Evolutionary conservation across 92 coral and sea anemone genomes (phyloP), one percentile per base, ranked within the genome.

Genomic region (Bergia sp.): DNA sequence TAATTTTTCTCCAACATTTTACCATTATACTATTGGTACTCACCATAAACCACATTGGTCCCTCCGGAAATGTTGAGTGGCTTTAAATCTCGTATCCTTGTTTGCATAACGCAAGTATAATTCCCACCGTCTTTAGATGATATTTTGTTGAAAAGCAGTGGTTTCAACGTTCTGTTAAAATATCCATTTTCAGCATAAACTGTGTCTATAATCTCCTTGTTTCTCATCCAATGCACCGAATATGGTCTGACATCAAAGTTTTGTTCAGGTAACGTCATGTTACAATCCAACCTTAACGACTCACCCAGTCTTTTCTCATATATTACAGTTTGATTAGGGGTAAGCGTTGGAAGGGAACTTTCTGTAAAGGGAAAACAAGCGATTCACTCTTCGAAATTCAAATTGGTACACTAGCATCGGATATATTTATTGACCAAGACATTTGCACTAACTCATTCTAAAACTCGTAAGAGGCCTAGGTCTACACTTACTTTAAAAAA

Each of bases 21-120:
- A 36, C 4, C 39, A 12, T 38, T 3, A 20, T 10, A 6, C 2
- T 7, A 69, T 44, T n/a, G 36, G 3, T 67, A 80, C 87, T 84
- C 47, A 84, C 87, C 87, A 23, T 67, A 55, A 50, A 84, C 87
- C 23, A 84, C 65, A 37, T 45, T 23, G 45, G 66, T 84, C 29
- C 87, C 79, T 18, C 87, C 78, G 29, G 87, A 44, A 15, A 69
- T 44, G 57, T 84, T 84, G 38, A 84, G 87, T 20, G 87, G 87
- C 47, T 45, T 84, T 1, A 45, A 1, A 67, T 50, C 65, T 36
- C 87, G 41, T 42, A 84, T 69, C 37, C 10, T 47, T 29, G 87
- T 84, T 50, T 71, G 43, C 45, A 84, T 45, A 18, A 84, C 45
- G 61, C 87, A 84, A 0, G 87, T 71, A 71, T 84, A 84, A 39